phyloP scores from a whole-genome alignment of 1,140 invertebrate genomes.

The Halyomorpha halys region DNA sequence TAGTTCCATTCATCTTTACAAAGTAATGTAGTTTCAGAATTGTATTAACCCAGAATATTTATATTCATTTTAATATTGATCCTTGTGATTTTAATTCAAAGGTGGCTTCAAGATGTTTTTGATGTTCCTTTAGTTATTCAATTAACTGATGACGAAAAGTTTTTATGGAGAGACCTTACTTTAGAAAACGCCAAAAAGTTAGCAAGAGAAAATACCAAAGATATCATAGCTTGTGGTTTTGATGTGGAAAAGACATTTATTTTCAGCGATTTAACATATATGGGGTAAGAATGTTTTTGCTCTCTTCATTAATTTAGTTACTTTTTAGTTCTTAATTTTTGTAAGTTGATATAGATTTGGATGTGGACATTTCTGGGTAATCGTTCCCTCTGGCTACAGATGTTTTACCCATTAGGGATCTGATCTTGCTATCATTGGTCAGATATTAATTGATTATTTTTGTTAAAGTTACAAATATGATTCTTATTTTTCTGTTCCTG shows the following conservation, averaged over 20 bases:
- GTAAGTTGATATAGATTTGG: no score
- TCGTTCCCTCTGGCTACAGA: no score
- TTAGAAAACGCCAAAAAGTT: slow-evolving; percentile 80
- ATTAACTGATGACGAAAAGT: slow-evolving; percentile 98
- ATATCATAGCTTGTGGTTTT: slow-evolving; percentile 98
- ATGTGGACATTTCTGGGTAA: no score
- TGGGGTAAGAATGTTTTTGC: slow-evolving; percentile 55
- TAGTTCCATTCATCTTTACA: slow-evolving; percentile 94
- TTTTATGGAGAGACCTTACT: slow-evolving; percentile 90
- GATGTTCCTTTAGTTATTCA: slow-evolving; percentile 94
- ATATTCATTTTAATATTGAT: background rate
- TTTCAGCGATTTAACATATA: slow-evolving; percentile 89
- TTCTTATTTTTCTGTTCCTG: no score
- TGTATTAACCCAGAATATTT: background rate
- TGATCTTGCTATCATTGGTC: no score
- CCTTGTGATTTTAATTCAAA: slow-evolving; percentile 38
- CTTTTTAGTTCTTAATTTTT: no score
- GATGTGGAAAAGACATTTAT: slow-evolving; percentile 94
- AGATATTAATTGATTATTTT: no score
- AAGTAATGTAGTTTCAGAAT: slow-evolving; percentile 47
- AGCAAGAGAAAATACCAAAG: slow-evolving; percentile 87
- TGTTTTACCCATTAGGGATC: no score
- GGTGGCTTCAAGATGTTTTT: slow-evolving; percentile 96
- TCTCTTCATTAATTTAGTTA: no score
- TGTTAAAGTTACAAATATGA: no score